Evolutionary conservation across 2,113 vertebrate genomes (phyloP).

Genomic region (Sterna hirundo): DNA sequence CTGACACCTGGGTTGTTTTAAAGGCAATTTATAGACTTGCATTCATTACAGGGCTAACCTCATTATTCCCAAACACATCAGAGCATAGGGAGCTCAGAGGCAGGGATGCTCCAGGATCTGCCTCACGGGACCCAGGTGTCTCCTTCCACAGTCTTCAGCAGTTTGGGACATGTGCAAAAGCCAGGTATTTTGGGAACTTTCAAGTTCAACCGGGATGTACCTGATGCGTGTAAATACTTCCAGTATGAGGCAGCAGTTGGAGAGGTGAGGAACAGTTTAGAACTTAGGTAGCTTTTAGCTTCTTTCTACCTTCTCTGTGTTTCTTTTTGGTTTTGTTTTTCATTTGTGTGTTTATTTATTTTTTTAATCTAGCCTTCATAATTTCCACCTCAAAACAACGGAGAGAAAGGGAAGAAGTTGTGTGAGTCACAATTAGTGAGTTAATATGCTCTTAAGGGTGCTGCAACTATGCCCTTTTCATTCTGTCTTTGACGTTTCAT

Average conservation of each 20-base stretch:
- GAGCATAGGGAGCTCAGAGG: neutral
- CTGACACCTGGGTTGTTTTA: neutral
- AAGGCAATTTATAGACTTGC: neutral
- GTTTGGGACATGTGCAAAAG: neutral
- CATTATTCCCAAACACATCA: neutral
- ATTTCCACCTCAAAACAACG: neutral
- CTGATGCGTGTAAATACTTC: neutral
- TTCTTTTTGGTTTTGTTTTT: neutral
- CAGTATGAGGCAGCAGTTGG: neutral
- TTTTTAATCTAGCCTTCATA: neutral
- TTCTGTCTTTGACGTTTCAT: neutral
- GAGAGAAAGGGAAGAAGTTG: neutral
- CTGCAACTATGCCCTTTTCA: neutral
- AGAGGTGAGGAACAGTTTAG: neutral
- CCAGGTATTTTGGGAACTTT: neutral
- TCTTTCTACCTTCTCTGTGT: neutral
- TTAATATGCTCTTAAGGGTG: neutral
- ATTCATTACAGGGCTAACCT: neutral
- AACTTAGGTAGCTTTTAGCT: neutral
- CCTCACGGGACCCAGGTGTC: fast-evolving
- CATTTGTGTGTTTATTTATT: neutral
- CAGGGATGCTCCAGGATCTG: neutral
- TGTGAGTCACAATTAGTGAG: neutral
- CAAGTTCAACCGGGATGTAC: neutral
- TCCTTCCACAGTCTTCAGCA: neutral